A percentile compares a stretch with the other conserved stretches of the same genome.
phyloP scores from a whole-genome alignment of 2,797 vertebrate species.

The Lithobates pipiens region DNA sequence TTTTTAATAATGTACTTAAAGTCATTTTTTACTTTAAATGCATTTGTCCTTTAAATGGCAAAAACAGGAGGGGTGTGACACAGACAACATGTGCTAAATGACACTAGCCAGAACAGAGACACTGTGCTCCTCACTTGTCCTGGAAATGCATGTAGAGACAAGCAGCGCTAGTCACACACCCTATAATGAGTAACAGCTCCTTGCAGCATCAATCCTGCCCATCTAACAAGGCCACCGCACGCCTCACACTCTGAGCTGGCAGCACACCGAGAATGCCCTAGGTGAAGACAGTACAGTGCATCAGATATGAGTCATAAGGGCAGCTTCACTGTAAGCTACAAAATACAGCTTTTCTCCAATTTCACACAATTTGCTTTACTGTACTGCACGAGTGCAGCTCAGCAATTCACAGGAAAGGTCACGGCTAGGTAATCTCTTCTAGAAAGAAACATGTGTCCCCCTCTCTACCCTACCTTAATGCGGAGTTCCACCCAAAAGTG shows the following conservation, averaged over 20 bases:
- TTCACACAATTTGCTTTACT: too few relatives aligned
- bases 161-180: conserved; percentile 29
- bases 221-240: conserved; percentile 21
- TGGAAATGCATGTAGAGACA: conserved; percentile 37
- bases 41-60: conserved; percentile 4
- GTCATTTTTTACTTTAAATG: too few relatives aligned
- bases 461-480: too few relatives aligned
- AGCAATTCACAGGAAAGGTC: too few relatives aligned
- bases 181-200: conserved; percentile 42
- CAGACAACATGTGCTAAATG: conserved; percentile 8
- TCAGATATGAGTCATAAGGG: conserved; percentile 5
- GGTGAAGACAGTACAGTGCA: not conserved
- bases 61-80: conserved; percentile 23
- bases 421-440: too few relatives aligned
- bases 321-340: not conserved
- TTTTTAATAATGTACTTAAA: too few relatives aligned
- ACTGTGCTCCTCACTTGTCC: not conserved
- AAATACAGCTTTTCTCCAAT: not conserved
- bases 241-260: conserved; percentile 17
- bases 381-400: too few relatives aligned
- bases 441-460: too few relatives aligned
- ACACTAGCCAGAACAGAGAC: conserved; percentile 51
- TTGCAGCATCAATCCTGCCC: conserved; percentile 8
- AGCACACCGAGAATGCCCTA: conserved; percentile 2
- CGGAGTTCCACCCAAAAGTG: too few relatives aligned